Evolutionary conservation across 1,140 invertebrate genomes (phyloP), one percentile per base, ranked within the genome.

Genomic region (Callitettix versicolor): DNA sequence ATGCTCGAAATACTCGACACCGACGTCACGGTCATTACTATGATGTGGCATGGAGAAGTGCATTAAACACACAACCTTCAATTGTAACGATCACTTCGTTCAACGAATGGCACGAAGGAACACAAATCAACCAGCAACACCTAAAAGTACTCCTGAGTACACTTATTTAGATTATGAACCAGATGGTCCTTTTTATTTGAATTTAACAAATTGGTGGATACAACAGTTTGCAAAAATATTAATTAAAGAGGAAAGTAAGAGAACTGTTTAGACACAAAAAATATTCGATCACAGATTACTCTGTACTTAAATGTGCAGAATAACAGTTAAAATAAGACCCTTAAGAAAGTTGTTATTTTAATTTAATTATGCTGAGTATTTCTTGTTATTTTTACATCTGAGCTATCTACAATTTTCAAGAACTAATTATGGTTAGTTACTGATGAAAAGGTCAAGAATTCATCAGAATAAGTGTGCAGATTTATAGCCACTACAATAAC

Each of bases 21-120:
- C 68, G 78, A 30, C 68, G 73, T 38, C 77, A 79, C 63, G 78
- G 78, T 53, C 53, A 62, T 30, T 65, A 64, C 55, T 64, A 62
- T 55, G 59, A 62, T 43, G 62, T 63, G 30, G 77, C 73, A 1
- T 79, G 77, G 78, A 68, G 73, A 49, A 75, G 68, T 30, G 77
- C 76, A 3, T 62, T 79, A 6, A 65, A 70, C 3, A 73, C 73
- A 41, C 70, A 72, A 38, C 68, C 75, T 21, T 69, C 69, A 38
- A 71, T 74, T 41, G 68, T 80, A 3, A 74, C 72, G 15, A 76
- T 80, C 46, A 77, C 75, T 9, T 79, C 77, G 30, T 80, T 78
- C 57, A 80, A 80, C 62, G 76, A 79, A 60, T 80, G 77, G 77
- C 73, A 76, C 34, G 76, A 78, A 63, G 78, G 78, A 21, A 79